A percentile compares a stretch with the other conserved stretches of the same genome.
Evolutionary conservation across 1,140 invertebrate species (phyloP).

Genomic region (Archegozetes longisetosus): DNA sequence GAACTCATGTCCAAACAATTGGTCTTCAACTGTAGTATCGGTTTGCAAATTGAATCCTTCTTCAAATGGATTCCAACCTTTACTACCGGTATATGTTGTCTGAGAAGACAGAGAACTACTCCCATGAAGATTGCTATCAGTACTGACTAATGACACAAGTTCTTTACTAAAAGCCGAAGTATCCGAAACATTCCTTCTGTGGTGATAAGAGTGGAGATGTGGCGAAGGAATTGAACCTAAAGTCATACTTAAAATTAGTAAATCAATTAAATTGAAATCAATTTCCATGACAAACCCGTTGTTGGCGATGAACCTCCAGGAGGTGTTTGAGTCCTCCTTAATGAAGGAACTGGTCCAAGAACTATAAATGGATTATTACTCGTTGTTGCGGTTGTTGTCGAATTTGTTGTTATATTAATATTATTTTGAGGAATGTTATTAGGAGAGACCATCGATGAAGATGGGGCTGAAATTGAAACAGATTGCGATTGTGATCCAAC

Average conservation of each 20-base stretch:
- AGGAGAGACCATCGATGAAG: conserved; percentile 17
- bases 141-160: conserved; percentile 42
- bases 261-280: not conserved
- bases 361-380: not conserved
- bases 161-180: conserved; percentile 48
- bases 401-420: not conserved
- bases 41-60: conserved; percentile 39
- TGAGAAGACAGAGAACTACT: conserved; percentile 36
- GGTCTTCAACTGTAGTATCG: conserved; percentile 40
- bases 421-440: not conserved
- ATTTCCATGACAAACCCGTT: not conserved
- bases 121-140: conserved; percentile 28
- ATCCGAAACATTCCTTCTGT: conserved; percentile 66
- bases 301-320: not conserved
- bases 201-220: conserved; percentile 30
- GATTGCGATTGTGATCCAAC: conserved; percentile 17
- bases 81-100: conserved; percentile 37
- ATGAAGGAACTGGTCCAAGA: not conserved
- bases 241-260: not conserved
- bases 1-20: conserved; percentile 70
- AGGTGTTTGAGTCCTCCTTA: not conserved
- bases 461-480: conserved; percentile 17
- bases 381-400: not conserved
- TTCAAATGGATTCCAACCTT: conserved; percentile 60
- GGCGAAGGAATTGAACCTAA: conserved; percentile 31